phyloP scores from a whole-genome alignment of 2,113 vertebrate species.

The Pluvianellus socialis region DNA sequence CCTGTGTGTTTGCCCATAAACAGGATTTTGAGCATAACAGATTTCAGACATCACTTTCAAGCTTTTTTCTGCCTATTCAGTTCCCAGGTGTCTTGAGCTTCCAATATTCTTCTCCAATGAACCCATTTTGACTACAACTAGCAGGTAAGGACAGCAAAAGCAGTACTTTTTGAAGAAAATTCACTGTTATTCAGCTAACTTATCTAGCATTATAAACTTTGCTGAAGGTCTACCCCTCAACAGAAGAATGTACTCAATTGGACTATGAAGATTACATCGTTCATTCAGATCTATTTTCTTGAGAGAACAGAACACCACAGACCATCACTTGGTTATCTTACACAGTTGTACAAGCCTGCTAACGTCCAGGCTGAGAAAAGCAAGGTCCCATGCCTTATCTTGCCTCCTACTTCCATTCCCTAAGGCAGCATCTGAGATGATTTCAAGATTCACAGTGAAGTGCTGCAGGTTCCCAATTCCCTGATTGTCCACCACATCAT shows the following conservation, averaged over 20 bases:
- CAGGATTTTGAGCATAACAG: not conserved
- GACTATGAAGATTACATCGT: not conserved
- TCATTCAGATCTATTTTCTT: not conserved
- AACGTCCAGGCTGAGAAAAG: not conserved
- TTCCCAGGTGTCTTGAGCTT: not conserved
- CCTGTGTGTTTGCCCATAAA: not conserved
- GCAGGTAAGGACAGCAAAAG: not conserved
- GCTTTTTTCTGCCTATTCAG: not conserved
- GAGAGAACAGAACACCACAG: not conserved
- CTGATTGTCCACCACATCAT: fast-evolving
- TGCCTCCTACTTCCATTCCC: not conserved
- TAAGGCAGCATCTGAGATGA: not conserved
- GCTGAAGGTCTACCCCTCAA: not conserved
- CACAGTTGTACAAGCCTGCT: not conserved
- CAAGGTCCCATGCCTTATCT: not conserved
- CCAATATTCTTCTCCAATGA: not conserved
- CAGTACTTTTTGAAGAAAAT: not conserved
- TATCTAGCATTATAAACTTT: not conserved
- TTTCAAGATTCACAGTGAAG: not conserved
- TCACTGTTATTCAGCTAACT: not conserved
- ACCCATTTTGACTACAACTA: not conserved
- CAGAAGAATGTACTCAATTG: not conserved
- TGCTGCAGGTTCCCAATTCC: not conserved
- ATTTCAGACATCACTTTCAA: not conserved
- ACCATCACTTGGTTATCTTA: not conserved